phyloP scores from a whole-genome alignment of 2,113 vertebrate genomes.

The Callaeas wilsoni region DNA sequence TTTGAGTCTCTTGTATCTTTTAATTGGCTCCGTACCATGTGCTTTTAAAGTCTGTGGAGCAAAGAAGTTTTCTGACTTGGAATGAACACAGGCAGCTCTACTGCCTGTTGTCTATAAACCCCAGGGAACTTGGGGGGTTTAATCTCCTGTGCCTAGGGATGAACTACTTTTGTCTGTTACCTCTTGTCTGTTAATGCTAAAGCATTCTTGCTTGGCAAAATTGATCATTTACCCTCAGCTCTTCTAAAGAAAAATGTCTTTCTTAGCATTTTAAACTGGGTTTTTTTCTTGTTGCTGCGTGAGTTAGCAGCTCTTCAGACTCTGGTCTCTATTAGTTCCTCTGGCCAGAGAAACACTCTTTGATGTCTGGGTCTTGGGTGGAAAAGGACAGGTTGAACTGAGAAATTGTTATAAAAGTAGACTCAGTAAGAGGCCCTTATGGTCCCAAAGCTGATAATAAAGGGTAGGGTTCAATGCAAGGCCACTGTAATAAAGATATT shows the following conservation, averaged over 20 bases:
- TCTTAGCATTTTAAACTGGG: not conserved
- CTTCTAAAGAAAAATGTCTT: not conserved
- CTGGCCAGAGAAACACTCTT: not conserved
- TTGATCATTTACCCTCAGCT: rapidly evolving
- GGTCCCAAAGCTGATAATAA: not conserved
- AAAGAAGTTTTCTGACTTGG: not conserved
- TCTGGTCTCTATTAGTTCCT: not conserved
- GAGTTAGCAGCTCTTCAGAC: not conserved
- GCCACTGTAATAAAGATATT: not conserved
- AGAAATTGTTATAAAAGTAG: not conserved
- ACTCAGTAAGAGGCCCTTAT: not conserved
- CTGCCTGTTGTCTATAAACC: not conserved
- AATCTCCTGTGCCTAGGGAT: not conserved
- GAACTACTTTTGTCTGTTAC: not conserved
- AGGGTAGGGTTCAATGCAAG: not conserved
- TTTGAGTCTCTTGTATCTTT: not conserved
- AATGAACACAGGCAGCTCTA: not conserved
- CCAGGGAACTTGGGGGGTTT: not conserved
- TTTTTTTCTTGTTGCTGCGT: not conserved
- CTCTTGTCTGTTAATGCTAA: not conserved
- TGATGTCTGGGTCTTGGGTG: not conserved
- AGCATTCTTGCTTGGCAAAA: not conserved
- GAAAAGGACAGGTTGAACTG: not conserved
- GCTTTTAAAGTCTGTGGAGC: not conserved
- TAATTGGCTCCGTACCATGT: not conserved